Base-by-base conservation (phyloP, 2,797 vertebrate species). In the Pelochelys cantorii region DNA sequence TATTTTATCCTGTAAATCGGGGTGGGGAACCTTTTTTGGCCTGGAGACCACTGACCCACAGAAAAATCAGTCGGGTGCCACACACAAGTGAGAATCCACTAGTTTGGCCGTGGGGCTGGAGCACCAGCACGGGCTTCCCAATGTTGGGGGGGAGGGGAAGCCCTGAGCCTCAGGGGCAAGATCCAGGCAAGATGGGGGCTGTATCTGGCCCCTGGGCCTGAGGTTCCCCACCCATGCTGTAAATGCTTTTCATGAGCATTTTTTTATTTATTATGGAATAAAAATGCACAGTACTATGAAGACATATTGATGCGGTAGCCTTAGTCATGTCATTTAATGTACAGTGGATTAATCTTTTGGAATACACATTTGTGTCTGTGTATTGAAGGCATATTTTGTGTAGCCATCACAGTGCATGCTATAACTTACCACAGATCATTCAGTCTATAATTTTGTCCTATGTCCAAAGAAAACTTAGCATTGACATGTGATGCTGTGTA, bases 401-500 rank as follows among this genome's bases (percentile, higher is more conserved):
- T 22, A 90, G 65, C 17, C 15, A 11, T 10, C 86, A 10, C 3
- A 12, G 55, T 90, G 81, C 90, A 56, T 82, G 1, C 88, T 62
- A 92, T 91, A 96, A 92, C 60, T 48, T 27, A 92, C 31, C 25
- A 60, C 48, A 74, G 94, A 11, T 5, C 27, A 9, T 54, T 7
- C 79, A 85, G 37, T 42, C 55, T 17, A 59, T 11, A 4, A 48
- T 2, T 83, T 88, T 83, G 83, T 87, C 5, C 93, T 93, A 82
- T 84, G 27, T 81, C 54, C 5, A 71, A 88, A 79, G 20, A 48
- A 62, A 90, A 2, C 12, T 3, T 78, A 86, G 13, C 11, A 22
- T 90, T 91, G 6, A 80, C 90, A 55, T 10, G 68, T 18, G 88
- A 3, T 84, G 75, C 25, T n/a, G 11, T 57, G 4, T 78, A 48